These are phyloP conservation scores for Cheilosia vernalis DNA, from an alignment of 2,888 invertebrate species.

Conservation along the genomic window DNA sequence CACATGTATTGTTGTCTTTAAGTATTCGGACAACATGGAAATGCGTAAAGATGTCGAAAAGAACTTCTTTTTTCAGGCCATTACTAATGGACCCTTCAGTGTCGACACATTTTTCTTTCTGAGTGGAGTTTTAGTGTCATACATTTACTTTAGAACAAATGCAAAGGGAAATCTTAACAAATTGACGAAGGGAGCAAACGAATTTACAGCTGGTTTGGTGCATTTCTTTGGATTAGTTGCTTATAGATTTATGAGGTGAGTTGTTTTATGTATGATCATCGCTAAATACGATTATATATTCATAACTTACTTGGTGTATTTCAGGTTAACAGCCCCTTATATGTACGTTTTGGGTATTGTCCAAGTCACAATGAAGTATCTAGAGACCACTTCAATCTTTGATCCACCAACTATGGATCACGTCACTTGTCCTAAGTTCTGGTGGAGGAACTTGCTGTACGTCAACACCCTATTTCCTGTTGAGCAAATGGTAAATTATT, in stretches of 20 bases:
- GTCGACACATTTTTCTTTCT: slow-evolving; percentile 93
- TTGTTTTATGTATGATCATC: slow-evolving; percentile 2
- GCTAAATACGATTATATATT: background rate
- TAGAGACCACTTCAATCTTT: slow-evolving; percentile 91
- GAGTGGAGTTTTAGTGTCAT: slow-evolving; percentile 93
- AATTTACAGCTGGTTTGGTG: slow-evolving; percentile 86
- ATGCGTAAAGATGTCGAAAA: slow-evolving; percentile 88
- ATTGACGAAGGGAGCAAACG: slow-evolving; percentile 87
- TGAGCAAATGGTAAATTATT: slow-evolving; percentile 89
- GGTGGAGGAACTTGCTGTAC: slow-evolving; percentile 95
- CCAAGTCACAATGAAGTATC: slow-evolving; percentile 94
- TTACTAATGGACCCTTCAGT: slow-evolving; percentile 91
- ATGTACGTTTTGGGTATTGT: slow-evolving; percentile 92
- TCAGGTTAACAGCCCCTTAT: slow-evolving; percentile 91
- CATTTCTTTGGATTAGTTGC: slow-evolving; percentile 91
- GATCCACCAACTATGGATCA: slow-evolving; percentile 93
- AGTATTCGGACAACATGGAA: slow-evolving; percentile 93
- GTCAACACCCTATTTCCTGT: slow-evolving; percentile 94
- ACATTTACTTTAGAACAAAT: slow-evolving; percentile 91
- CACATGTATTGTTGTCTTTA: slow-evolving; percentile 91
- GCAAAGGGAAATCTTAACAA: slow-evolving; percentile 89
- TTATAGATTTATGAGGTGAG: slow-evolving; percentile 90
- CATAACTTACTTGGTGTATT: slow-evolving; percentile 73
- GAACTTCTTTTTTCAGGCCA: slow-evolving; percentile 91
- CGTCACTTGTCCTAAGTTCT: slow-evolving; percentile 91